Evolutionary conservation across 1,140 invertebrate genomes (phyloP).

Genomic region (Hypsibius dujardini): DNA sequence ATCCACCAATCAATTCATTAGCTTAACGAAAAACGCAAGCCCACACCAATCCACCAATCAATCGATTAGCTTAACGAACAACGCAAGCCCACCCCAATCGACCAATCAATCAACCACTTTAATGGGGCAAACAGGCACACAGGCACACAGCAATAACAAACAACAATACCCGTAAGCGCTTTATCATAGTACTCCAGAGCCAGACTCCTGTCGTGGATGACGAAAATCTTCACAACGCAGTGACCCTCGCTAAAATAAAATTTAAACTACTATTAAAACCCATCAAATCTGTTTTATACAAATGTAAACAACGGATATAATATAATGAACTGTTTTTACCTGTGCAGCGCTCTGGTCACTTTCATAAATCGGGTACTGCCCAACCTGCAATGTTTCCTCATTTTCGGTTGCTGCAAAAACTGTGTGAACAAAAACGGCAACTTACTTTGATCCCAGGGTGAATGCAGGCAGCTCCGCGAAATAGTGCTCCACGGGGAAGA

Average conservation of each 20-base stretch:
- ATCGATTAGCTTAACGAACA: no score
- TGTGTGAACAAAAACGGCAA: slow-evolving; percentile 24
- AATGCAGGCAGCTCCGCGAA: slow-evolving; percentile 64
- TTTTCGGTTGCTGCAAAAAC: slow-evolving; percentile 19
- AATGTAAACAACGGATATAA: slow-evolving; percentile 11
- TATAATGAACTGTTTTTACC: slow-evolving; percentile 24
- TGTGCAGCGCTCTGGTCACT: slow-evolving; percentile 67
- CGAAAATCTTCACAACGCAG: slow-evolving; percentile 91
- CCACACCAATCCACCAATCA: no score
- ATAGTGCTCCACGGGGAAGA: slow-evolving; percentile 88
- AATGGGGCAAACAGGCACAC: background rate
- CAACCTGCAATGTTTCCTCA: slow-evolving; percentile 45
- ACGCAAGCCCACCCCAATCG: background rate
- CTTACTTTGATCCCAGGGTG: slow-evolving; percentile 68
- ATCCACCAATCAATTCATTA: no score
- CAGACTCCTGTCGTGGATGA: slow-evolving; percentile 78
- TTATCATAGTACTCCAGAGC: slow-evolving; percentile 65
- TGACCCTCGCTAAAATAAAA: slow-evolving; percentile 48
- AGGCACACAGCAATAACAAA: background rate
- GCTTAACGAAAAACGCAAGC: no score
- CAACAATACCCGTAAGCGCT: slow-evolving; percentile 44
- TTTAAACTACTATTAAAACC: no score
- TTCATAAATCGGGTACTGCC: slow-evolving; percentile 96
- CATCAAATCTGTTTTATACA: no score
- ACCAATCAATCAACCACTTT: slow-evolving; percentile 22